phyloP scores from a whole-genome alignment of 2,888 invertebrate genomes.

The Colostygia pectinataria region DNA sequence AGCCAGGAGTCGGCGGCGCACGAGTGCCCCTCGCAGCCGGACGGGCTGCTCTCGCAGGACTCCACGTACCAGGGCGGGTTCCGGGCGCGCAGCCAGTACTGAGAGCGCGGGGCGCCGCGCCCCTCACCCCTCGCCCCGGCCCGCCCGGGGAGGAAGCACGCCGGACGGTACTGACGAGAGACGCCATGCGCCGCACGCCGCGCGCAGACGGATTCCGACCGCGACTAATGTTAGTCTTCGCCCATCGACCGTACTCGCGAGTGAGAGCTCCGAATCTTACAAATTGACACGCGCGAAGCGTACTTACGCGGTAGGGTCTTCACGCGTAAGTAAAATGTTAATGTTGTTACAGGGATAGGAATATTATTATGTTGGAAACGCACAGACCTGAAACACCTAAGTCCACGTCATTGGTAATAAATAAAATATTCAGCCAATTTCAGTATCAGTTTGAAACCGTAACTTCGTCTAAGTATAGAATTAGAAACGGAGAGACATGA shows the following conservation, averaged over 20 bases:
- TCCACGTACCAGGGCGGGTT: slow-evolving; percentile 91
- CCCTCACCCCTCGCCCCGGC: slow-evolving; percentile 44
- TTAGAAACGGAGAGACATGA: slow-evolving; percentile 39
- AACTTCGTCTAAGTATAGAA: slow-evolving; percentile 31
- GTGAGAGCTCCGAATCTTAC: slow-evolving; percentile 45
- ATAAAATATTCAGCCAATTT: slow-evolving; percentile 3
- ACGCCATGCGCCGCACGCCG: slow-evolving; percentile 44
- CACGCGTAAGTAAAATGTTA: slow-evolving; percentile 42
- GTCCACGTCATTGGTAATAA: slow-evolving; percentile 9
- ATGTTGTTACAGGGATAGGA: slow-evolving; percentile 56
- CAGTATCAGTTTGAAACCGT: slow-evolving; percentile 16
- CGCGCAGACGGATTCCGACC: slow-evolving; percentile 42
- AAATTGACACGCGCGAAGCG: slow-evolving; percentile 54
- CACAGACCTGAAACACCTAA: slow-evolving; percentile 14
- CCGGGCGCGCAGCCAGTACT: slow-evolving; percentile 87
- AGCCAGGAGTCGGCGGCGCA: slow-evolving; percentile 92
- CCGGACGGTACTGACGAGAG: slow-evolving; percentile 50
- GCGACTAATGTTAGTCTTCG: slow-evolving; percentile 47
- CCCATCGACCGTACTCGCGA: slow-evolving; percentile 47
- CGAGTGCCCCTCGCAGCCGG: slow-evolving; percentile 96
- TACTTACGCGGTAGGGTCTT: slow-evolving; percentile 42
- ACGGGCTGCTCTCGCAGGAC: slow-evolving; percentile 96
- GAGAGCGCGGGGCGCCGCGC: slow-evolving; percentile 83
- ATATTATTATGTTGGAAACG: slow-evolving; percentile 47
- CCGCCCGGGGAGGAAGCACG: slow-evolving; percentile 35